phyloP scores from a whole-genome alignment of 2,797 vertebrate genomes.

The Sciurus carolinensis region DNA sequence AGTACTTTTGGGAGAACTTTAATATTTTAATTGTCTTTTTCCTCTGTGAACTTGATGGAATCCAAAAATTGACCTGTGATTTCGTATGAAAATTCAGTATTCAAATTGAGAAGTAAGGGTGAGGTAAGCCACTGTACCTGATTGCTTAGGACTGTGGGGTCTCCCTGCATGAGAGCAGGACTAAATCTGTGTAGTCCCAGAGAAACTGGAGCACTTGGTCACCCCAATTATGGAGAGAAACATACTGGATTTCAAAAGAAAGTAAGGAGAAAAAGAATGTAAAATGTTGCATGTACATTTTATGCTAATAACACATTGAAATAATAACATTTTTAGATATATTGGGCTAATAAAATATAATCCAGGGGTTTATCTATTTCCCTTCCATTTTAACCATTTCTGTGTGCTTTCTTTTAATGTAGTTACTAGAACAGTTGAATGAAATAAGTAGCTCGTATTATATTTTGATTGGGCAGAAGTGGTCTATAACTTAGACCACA shows the following conservation, averaged over 20 bases:
- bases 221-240: neutral
- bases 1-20: neutral
- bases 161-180: neutral
- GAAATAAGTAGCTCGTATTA: neutral
- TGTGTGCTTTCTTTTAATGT: neutral
- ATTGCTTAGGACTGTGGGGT: neutral
- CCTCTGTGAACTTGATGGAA: neutral
- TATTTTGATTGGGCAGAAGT: neutral
- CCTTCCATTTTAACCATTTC: neutral
- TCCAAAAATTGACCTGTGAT: neutral
- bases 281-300: neutral
- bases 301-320: neutral
- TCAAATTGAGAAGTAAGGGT: neutral
- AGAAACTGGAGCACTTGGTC: neutral
- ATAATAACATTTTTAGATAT: slow-evolving; percentile 20
- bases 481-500: neutral
- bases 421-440: neutral
- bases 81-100: slow-evolving; percentile 32
- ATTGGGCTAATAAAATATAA: neutral
- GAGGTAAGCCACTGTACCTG: too few relatives aligned
- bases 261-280: neutral
- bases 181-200: neutral
- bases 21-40: neutral
- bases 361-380: neutral
- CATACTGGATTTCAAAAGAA: neutral